Base-by-base conservation (phyloP, 2,113 vertebrate genomes). In the Cavia aperea region DNA sequence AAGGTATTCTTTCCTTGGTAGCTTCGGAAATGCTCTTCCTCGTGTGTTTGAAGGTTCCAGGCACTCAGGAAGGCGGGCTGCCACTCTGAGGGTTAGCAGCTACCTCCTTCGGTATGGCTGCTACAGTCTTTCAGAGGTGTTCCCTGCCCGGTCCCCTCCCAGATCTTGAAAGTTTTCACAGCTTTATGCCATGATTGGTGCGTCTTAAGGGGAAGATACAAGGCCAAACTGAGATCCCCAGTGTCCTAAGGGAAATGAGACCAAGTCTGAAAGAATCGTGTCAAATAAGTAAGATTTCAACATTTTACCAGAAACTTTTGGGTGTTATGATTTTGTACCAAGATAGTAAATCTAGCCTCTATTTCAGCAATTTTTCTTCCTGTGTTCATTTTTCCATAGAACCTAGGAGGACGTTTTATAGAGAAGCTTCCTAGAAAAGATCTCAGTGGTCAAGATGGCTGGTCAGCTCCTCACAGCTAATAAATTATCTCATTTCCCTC, bases 191-290 rank as follows among this genome's bases (percentile, higher is more conserved):
- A 29, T 4, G 23, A 36, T 72, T 81, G 39, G 29, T 56, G 21
- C 14, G 12, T 65, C 73, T 82, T 62, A 70, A 56, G 65, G 62
- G 7, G 31, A 85, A 75, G 21, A 39, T 3, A 10, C 9, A 15
- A 33, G 39, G 21, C 70, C 70, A 81, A 75, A 68, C 46, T 23
- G 56, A 85, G 39, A 89, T 63, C 39, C 39, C 13, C 56, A 39
- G 72, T 43, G 39, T 88, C 66, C 88, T 90, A 46, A 85, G 86
- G 89, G 43, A 86, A 94, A 86, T 26, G 72, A 95, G 78, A 79
- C 84, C 79, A 94, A 77, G 8, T 88, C 49, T 88, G 77, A 91
- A 95, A 85, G 77, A 93, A 93, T 91, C 66, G 54, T 82, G 24
- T 72, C 39, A 19, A 93, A 18, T 49, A 68, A 92, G 83, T 88